phyloP scores from a whole-genome alignment of 2,888 invertebrate genomes.

The Toxonevra muliebris region DNA sequence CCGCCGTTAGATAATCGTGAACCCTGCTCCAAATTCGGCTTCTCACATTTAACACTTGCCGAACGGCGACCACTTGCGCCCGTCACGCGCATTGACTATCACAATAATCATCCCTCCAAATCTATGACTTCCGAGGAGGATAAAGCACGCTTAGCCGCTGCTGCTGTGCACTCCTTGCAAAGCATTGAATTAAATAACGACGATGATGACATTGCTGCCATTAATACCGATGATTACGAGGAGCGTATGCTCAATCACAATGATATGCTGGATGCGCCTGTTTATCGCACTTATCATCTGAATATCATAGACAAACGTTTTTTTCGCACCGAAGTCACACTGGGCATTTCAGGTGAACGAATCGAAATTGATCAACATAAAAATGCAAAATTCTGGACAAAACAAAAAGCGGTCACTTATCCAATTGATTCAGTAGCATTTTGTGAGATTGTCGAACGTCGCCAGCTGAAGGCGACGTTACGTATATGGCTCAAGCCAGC shows the following conservation, averaged over 20 bases:
- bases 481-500: slow-evolving; percentile 73
- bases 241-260: slow-evolving; percentile 78
- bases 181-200: slow-evolving; percentile 47
- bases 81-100: slow-evolving; percentile 57
- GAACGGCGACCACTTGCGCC: slow-evolving; percentile 69
- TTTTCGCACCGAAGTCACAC: slow-evolving; percentile 83
- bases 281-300: slow-evolving; percentile 85
- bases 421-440: slow-evolving; percentile 87
- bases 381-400: slow-evolving; percentile 72
- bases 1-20: slow-evolving; percentile 89
- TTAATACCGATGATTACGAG: slow-evolving; percentile 66
- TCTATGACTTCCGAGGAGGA: slow-evolving; percentile 66
- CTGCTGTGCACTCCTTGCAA: slow-evolving; percentile 52
- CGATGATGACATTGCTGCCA: slow-evolving; percentile 40
- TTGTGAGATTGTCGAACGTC: slow-evolving; percentile 84
- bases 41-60: slow-evolving; percentile 86
- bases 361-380: slow-evolving; percentile 86
- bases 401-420: slow-evolving; percentile 83
- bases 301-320: slow-evolving; percentile 81
- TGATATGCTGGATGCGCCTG: slow-evolving; percentile 84
- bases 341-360: slow-evolving; percentile 89
- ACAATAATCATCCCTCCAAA: slow-evolving; percentile 48
- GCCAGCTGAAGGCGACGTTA: slow-evolving; percentile 77
- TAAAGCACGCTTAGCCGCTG: slow-evolving; percentile 54
- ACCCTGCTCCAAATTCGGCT: slow-evolving; percentile 92